These are phyloP conservation scores for Drosophila conformis DNA, from an alignment of 2,888 invertebrate genomes.

Conservation along the genomic window DNA sequence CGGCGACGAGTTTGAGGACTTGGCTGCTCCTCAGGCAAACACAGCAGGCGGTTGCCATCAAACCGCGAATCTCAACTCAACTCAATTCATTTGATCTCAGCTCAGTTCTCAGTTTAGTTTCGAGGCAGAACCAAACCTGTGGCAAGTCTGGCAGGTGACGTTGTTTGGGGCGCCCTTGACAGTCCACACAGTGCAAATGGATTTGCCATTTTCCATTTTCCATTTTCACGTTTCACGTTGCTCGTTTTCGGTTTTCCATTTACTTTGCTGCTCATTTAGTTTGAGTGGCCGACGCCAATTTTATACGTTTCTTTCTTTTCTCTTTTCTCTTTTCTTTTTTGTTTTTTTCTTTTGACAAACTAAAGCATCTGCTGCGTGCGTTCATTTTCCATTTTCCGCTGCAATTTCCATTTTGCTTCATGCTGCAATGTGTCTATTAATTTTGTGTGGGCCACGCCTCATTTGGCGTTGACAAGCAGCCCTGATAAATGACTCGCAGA, in stretches of 20 bases:
- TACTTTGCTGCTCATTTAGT: constrained; percentile 64
- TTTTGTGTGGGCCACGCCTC: constrained; percentile 56
- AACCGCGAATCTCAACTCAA: constrained; percentile 46
- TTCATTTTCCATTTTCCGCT: constrained; percentile 29
- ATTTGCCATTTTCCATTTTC: constrained; percentile 59
- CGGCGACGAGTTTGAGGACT: not conserved
- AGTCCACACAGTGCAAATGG: constrained; percentile 71
- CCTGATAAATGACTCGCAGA: constrained; percentile 61
- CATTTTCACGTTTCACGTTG: constrained; percentile 29
- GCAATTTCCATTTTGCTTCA: constrained; percentile 31
- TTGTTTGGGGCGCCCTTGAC: constrained; percentile 52
- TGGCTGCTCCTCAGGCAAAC: constrained; percentile 30
- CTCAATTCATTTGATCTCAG: constrained; percentile 8
- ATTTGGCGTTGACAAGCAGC: constrained; percentile 59
- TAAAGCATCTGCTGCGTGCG: constrained; percentile 27
- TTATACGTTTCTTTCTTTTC: constrained; percentile 33
- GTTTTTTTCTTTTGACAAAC: constrained; percentile 42
- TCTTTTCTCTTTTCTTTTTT: not conserved
- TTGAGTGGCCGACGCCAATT: constrained; percentile 54
- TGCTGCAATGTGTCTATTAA: constrained; percentile 61
- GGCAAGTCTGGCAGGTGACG: constrained; percentile 38
- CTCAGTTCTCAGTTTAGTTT: constrained; percentile 20
- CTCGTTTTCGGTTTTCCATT: constrained; percentile 48
- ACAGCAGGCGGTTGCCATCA: constrained; percentile 39
- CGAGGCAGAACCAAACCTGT: not conserved